Evolutionary conservation across 1,140 invertebrate genomes (phyloP), one percentile per base, ranked within the genome.

Genomic region (Anastatus disparis): DNA sequence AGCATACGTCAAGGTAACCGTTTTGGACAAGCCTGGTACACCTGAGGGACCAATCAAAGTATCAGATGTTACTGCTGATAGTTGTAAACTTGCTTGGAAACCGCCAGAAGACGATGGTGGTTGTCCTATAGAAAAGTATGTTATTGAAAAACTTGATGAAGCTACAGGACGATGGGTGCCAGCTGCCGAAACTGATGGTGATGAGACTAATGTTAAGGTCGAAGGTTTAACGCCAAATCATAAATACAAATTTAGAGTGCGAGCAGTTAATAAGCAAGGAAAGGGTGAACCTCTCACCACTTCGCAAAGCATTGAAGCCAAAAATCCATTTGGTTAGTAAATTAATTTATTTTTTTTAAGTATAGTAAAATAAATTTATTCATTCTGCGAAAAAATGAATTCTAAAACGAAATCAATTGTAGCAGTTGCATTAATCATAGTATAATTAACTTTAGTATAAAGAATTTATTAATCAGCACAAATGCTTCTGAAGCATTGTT

Each of bases 241-340:
- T 77, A 96, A 97, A 82, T 99, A 99, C 86, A 97, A 97, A 84
- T 99, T 98, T 88, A 87, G 97, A 71, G 97, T 99, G 0, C 89
- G 93, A 29, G 97, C 97, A 26, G 95, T 96, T 38, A 99, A 99
- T 79, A 93, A 94, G 70, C 94, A 98, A 88, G 98, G 97, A 55
- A 94, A 93, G 84, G 98, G 97, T 24, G 96, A 99, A 77, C 97
- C 97, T 20, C 87, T 99, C 2, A 93, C 93, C 1, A 92, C 95
- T 17, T 88, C 90, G n/a, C 91, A 95, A 78, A 89, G 93, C n/a
- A 95, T 94, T 73, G 92, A 97, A 84, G 98, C 98, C 48, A 99
- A 99, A 84, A 98, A 99, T 94, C 97, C 97, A 52, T 99, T 94
- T 85, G 96, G 94, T 90, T 87, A 90, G 81, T 66, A 24, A 31